Evolutionary conservation across 1,140 invertebrate species (phyloP).

Genomic region (Chironomus striatipennis): DNA sequence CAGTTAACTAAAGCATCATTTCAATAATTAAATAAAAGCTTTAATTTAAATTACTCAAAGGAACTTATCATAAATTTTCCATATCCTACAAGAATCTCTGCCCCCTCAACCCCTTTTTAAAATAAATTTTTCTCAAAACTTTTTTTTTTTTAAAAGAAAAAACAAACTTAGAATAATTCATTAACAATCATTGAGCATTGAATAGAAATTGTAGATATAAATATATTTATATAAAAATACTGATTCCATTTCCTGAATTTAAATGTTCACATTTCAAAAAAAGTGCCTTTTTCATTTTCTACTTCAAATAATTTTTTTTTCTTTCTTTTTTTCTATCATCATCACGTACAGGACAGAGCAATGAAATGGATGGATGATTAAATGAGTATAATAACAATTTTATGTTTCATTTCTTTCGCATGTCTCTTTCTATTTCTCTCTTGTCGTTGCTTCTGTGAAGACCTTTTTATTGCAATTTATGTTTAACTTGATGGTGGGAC

Average conservation of each 20-base stretch:
- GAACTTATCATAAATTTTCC: background rate
- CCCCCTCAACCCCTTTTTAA: background rate
- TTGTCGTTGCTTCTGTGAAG: too few species aligned
- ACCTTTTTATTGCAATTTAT: too few species aligned
- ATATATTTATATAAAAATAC: too few species aligned
- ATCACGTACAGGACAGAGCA: constrained; percentile 4
- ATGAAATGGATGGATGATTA: background rate
- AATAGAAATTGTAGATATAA: too few species aligned
- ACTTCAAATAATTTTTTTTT: too few species aligned
- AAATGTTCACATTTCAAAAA: background rate
- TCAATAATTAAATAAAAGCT: too few species aligned
- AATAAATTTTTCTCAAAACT: background rate
- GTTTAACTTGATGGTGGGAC: too few species aligned
- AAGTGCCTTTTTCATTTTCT: background rate
- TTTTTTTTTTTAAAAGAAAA: background rate
- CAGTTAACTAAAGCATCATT: too few species aligned
- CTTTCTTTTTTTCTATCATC: background rate
- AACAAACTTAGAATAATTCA: background rate
- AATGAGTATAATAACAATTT: background rate
- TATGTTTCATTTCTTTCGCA: background rate
- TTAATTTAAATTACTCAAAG: too few species aligned
- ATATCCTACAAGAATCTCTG: background rate
- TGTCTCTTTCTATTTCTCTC: too few species aligned
- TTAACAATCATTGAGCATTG: constrained; percentile 10
- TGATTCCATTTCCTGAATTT: too few species aligned